These are phyloP conservation scores for Chironex yamaguchii DNA, from an alignment of 30 jellyfish, hydroid and myxozoan genomes.

Conservation along the genomic window DNA sequence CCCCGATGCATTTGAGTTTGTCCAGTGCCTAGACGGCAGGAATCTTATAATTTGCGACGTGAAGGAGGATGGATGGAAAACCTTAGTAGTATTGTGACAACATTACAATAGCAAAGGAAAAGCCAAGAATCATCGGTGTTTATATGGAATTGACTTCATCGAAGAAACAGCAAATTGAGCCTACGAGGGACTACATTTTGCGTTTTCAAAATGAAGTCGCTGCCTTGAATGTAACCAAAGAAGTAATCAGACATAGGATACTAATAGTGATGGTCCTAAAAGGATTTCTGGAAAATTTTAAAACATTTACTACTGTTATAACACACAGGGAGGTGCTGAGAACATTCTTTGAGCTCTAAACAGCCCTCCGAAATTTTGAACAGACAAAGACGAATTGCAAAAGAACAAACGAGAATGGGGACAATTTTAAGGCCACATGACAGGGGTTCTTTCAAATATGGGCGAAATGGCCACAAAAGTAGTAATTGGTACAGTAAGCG, in stretches of 20 bases:
- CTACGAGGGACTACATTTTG: slow-evolving; percentile 32
- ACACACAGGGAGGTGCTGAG: slow-evolving; percentile 42
- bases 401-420: slow-evolving; percentile 31
- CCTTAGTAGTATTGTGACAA: slow-evolving; percentile 23
- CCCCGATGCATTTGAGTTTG: slow-evolving; percentile 27
- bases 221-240: slow-evolving; percentile 43
- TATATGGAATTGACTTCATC: slow-evolving; percentile 42
- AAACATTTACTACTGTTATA: slow-evolving; percentile 21
- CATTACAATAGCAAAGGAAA: slow-evolving; percentile 54
- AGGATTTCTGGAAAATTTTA: slow-evolving; percentile 47
- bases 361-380: slow-evolving; percentile 70
- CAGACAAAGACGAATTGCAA: slow-evolving; percentile 62
- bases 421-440: slow-evolving; percentile 1
- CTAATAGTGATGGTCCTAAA: slow-evolving; percentile 66
- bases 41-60: slow-evolving; percentile 40
- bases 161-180: slow-evolving; percentile 13
- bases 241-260: slow-evolving; percentile 36
- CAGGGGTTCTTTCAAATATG: neutral
- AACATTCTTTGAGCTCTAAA: slow-evolving; percentile 58
- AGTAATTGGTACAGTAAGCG: too few relatives aligned
- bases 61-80: slow-evolving; percentile 51
- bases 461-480: too few relatives aligned
- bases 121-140: slow-evolving; percentile 34
- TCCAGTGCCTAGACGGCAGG: slow-evolving; percentile 54
- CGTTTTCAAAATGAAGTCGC: slow-evolving; percentile 57